Percentiles rank a stretch among this genome's conserved stretches.
Evolutionary conservation across 2,797 vertebrate genomes (phyloP).

Genomic region (Brachyrhaphis roseni): DNA sequence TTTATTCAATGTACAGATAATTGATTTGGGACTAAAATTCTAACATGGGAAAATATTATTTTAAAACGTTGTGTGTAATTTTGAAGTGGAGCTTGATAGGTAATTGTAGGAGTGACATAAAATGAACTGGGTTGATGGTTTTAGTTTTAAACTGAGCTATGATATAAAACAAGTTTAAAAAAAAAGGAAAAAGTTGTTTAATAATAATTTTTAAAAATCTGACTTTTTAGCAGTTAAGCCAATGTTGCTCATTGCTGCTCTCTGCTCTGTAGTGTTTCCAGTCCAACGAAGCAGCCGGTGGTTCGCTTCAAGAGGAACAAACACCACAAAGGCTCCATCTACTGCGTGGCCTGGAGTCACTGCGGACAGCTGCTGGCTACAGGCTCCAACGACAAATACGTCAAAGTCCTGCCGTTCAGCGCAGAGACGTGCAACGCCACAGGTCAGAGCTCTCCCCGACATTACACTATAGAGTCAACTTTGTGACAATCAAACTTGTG

Average conservation of each 20-base stretch:
- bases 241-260: background rate
- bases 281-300: constrained; percentile 84
- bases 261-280: constrained; percentile 74
- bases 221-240: background rate
- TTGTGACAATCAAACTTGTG: background rate
- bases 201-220: too few species aligned
- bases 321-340: constrained; percentile 99
- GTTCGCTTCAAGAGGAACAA: constrained; percentile 98
- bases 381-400: constrained; percentile 98
- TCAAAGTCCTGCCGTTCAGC: constrained; percentile 97
- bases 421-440: constrained; percentile 96
- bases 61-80: background rate
- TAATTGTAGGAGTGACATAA: background rate
- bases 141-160: background rate
- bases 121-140: background rate
- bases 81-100: background rate
- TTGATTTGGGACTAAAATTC: background rate
- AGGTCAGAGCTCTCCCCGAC: constrained; percentile 77
- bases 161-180: background rate
- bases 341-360: constrained; percentile 98
- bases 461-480: background rate
- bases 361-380: constrained; percentile 96
- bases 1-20: background rate
- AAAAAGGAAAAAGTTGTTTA: background rate
- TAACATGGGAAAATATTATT: background rate